Evolutionary conservation across 2,888 invertebrate genomes (phyloP).

Genomic region (Dioctria rufipes): DNA sequence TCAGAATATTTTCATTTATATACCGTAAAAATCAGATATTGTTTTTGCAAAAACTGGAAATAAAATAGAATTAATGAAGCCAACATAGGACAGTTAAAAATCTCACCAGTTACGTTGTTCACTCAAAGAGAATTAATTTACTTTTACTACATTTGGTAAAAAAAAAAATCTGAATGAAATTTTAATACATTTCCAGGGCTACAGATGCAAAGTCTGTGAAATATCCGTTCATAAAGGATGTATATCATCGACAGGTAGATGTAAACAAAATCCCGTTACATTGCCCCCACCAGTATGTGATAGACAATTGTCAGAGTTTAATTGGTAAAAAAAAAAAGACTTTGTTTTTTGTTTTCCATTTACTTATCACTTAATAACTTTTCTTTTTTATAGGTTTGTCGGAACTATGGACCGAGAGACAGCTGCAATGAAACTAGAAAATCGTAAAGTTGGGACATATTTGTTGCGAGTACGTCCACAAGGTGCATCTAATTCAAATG

Average conservation of each 20-base stretch:
- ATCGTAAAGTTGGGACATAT: slow-evolving; percentile 89
- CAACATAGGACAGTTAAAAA: no score
- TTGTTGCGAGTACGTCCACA: slow-evolving; percentile 85
- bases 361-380: slow-evolving; percentile 5
- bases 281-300: slow-evolving; percentile 77
- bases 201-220: slow-evolving; percentile 86
- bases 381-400: slow-evolving; percentile 78
- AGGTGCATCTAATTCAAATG: slow-evolving; percentile 75
- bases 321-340: slow-evolving; percentile 72
- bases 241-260: slow-evolving; percentile 84
- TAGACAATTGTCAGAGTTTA: slow-evolving; percentile 73
- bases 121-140: no score
- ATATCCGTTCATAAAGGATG: slow-evolving; percentile 92
- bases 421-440: slow-evolving; percentile 82
- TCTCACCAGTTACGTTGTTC: no score
- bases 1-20: no score
- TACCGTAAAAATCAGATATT: no score
- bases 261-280: slow-evolving; percentile 73
- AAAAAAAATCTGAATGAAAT: no score
- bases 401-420: slow-evolving; percentile 89
- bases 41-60: no score
- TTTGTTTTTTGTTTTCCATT: not conserved
- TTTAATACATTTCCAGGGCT: slow-evolving; percentile 74
- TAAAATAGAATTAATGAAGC: no score
- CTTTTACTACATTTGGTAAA: no score